Evolutionary conservation across 2,888 invertebrate genomes (phyloP).

Genomic region (Lasioglossum lativentre): DNA sequence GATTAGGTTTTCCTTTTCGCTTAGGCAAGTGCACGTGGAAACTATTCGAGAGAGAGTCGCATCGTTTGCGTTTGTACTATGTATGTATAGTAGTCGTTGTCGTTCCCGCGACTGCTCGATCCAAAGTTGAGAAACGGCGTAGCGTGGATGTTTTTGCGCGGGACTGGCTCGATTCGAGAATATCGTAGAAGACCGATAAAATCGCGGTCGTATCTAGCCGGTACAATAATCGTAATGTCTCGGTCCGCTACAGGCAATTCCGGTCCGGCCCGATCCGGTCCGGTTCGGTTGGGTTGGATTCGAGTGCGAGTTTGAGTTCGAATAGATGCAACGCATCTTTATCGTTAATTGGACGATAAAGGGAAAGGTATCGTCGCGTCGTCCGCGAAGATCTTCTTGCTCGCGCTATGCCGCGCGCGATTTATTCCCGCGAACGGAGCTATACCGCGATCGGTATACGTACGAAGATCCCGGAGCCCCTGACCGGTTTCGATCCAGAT

Average conservation of each 20-base stretch:
- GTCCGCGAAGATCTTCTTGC: constrained; percentile 70
- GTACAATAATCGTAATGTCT: constrained; percentile 72
- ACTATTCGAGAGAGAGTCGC: not conserved
- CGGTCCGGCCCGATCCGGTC: constrained; percentile 49
- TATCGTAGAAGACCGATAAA: constrained; percentile 63
- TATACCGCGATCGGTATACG: constrained; percentile 50
- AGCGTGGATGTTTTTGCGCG: not conserved
- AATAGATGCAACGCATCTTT: constrained; percentile 75
- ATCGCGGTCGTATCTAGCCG: constrained; percentile 61
- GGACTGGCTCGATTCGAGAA: constrained; percentile 47
- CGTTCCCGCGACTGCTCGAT: not conserved
- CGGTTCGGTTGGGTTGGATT: constrained; percentile 58
- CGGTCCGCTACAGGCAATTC: constrained; percentile 61
- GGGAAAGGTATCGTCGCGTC: constrained; percentile 66
- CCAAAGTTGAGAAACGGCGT: not conserved
- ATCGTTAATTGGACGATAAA: constrained; percentile 79
- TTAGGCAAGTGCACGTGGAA: not conserved
- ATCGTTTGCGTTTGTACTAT: not conserved
- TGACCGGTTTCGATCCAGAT: constrained; percentile 65
- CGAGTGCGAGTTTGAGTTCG: constrained; percentile 46
- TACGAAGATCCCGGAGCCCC: constrained; percentile 71
- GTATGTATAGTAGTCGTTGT: too few species aligned
- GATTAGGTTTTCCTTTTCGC: not conserved
- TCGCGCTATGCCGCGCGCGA: constrained; percentile 70
- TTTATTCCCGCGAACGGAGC: constrained; percentile 70